Percentiles rank a stretch among this genome's conserved stretches.
Evolutionary conservation across 2,113 vertebrate species (phyloP).

Genomic region (Cathartes aura): DNA sequence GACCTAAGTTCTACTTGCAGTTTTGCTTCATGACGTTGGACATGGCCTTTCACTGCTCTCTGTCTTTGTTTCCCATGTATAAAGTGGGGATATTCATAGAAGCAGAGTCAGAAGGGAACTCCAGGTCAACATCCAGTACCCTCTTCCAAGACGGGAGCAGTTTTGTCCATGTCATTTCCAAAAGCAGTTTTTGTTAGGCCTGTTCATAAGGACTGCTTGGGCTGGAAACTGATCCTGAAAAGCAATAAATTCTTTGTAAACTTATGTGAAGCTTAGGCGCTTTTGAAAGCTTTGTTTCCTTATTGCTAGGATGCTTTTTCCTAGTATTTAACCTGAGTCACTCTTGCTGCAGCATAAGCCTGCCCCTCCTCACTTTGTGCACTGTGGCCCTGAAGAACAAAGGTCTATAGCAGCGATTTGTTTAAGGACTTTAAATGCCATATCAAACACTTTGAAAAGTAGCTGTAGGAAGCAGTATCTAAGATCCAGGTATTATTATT

Average conservation of each 20-base stretch:
- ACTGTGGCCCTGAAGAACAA: background rate
- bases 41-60: background rate
- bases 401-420: background rate
- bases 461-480: background rate
- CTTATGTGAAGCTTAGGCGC: background rate
- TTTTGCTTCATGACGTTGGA: background rate
- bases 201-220: background rate
- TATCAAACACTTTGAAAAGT: background rate
- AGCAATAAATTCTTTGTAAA: background rate
- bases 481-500: background rate
- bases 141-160: background rate
- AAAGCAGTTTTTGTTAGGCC: background rate
- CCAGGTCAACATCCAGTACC: background rate
- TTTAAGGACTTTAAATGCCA: background rate
- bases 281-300: background rate
- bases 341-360: background rate
- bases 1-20: background rate
- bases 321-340: background rate
- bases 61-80: background rate
- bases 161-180: background rate
- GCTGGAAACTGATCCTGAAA: background rate
- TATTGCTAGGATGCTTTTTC: background rate
- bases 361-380: background rate
- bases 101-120: conserved; percentile 15
- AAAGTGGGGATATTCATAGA: background rate